These are phyloP conservation scores for Noturus placidus DNA, from an alignment of 2,113 vertebrate genomes.

Conservation along the genomic window DNA sequence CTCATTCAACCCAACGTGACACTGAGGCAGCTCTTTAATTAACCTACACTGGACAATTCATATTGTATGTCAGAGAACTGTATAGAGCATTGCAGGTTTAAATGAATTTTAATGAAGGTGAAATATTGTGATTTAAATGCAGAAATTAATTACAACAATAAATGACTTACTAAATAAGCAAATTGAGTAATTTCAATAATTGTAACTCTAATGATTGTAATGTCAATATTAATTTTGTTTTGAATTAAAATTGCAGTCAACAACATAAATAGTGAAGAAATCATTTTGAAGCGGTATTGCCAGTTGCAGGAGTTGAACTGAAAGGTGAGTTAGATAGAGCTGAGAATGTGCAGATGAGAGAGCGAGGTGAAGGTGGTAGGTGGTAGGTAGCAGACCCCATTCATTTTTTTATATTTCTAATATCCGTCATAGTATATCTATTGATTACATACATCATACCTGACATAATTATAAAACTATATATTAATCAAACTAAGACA, in stretches of 20 bases:
- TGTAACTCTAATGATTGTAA: neutral
- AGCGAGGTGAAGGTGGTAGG: neutral
- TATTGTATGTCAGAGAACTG: neutral
- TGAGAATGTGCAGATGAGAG: neutral
- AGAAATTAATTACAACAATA: neutral
- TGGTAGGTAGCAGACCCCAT: neutral
- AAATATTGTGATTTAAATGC: neutral
- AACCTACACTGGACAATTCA: neutral
- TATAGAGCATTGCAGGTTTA: neutral
- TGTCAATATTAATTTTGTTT: neutral
- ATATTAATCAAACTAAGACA: neutral
- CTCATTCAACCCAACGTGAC: too few relatives aligned
- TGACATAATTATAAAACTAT: neutral
- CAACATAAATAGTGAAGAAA: neutral
- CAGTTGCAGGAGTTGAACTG: neutral
- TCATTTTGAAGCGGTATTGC: neutral
- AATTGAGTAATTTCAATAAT: neutral
- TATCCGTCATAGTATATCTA: neutral
- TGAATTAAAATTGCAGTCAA: neutral
- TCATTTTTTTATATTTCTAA: neutral
- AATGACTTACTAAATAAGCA: constrained; percentile 3
- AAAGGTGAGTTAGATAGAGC: neutral
- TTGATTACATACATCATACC: neutral
- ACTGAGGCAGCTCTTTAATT: neutral
- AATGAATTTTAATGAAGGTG: neutral